Percentiles rank a stretch among this genome's conserved stretches.
phyloP scores from a whole-genome alignment of 2,888 invertebrate species.

The Papilio gigon region DNA sequence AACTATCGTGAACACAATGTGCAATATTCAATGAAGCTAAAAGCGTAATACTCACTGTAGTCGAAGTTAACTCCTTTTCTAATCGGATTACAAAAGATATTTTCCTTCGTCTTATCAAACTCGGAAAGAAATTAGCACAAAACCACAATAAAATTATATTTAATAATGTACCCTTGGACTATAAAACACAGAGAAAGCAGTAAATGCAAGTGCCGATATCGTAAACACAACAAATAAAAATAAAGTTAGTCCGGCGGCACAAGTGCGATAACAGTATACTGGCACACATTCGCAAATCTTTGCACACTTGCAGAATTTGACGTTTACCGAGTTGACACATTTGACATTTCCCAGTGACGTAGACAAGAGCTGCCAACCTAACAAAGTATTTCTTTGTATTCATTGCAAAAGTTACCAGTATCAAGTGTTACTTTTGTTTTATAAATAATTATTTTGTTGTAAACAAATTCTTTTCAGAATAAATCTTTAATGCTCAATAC shows the following conservation, averaged over 20 bases:
- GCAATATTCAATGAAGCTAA: conserved; percentile 13
- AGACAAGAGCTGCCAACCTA: neutral
- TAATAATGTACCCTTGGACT: neutral
- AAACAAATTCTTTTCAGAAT: no score
- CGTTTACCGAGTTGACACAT: neutral
- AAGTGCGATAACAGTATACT: conserved; percentile 4
- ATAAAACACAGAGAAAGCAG: conserved; percentile 1
- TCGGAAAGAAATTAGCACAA: conserved; percentile 9
- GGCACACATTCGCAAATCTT: conserved; percentile 6
- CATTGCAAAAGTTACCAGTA: no score
- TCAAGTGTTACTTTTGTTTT: no score
- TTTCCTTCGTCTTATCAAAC: conserved; percentile 14
- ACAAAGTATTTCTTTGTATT: neutral
- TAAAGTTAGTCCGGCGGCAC: conserved; percentile 19
- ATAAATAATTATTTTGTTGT: no score
- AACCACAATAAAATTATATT: neutral
- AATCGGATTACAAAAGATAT: conserved; percentile 27
- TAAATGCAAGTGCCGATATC: conserved; percentile 9
- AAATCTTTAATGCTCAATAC: no score
- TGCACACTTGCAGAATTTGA: conserved; percentile 19
- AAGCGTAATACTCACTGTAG: conserved; percentile 28
- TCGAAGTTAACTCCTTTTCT: conserved; percentile 14
- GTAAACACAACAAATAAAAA: conserved; percentile 36
- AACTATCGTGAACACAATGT: conserved; percentile 28
- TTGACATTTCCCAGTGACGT: neutral